These are phyloP conservation scores for Ophiodon elongatus DNA, from an alignment of 2,113 vertebrate genomes.

Conservation along the genomic window DNA sequence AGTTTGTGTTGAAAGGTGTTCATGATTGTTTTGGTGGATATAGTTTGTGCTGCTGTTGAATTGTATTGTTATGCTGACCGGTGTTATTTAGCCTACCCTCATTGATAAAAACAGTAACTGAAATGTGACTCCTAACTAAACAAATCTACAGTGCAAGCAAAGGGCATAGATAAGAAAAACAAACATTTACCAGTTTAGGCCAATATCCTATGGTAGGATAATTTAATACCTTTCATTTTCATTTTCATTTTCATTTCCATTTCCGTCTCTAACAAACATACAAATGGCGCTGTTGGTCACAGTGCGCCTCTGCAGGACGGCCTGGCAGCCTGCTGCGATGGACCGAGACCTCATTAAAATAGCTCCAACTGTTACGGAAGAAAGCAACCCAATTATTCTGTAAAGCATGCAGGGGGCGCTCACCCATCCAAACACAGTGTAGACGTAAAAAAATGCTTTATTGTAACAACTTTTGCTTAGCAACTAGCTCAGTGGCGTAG, in stretches of 20 bases:
- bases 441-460: not conserved
- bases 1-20: not conserved
- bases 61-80: not conserved
- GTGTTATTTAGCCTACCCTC: not conserved
- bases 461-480: not conserved
- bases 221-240: too few relatives aligned
- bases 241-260: too few relatives aligned
- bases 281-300: not conserved
- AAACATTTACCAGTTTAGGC: too few relatives aligned
- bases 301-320: too few relatives aligned
- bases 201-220: too few relatives aligned
- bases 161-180: not conserved
- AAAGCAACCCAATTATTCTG: not conserved
- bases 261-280: not conserved
- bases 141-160: not conserved
- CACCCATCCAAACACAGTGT: too few relatives aligned
- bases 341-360: not conserved
- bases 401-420: not conserved
- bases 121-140: not conserved
- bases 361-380: not conserved
- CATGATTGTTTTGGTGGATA: not conserved
- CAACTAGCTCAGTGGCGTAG: not conserved
- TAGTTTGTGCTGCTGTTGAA: not conserved
- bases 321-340: too few relatives aligned
- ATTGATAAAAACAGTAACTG: not conserved